phyloP scores from a whole-genome alignment of 2,888 invertebrate species.

The Mythimna loreyi region DNA sequence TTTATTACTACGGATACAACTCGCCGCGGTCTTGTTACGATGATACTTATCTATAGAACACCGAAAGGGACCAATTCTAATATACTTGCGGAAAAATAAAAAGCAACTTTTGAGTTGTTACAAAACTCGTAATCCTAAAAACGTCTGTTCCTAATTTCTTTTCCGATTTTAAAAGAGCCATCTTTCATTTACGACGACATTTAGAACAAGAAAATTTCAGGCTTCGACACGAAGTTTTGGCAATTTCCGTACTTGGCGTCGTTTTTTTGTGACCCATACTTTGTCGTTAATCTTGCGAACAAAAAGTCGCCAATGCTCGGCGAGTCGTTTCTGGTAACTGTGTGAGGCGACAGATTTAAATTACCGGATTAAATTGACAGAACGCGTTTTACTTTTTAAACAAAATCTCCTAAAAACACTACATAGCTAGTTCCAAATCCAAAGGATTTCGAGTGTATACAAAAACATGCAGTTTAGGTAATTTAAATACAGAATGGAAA shows the following conservation, averaged over 20 bases:
- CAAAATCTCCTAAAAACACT: slow-evolving; percentile 59
- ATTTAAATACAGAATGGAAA: slow-evolving; percentile 26
- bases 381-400: slow-evolving; percentile 64
- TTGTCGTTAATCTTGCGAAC: slow-evolving; percentile 89
- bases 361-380: slow-evolving; percentile 76
- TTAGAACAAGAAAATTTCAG: slow-evolving; percentile 89
- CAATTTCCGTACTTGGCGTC: slow-evolving; percentile 88
- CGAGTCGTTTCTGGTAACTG: slow-evolving; percentile 81
- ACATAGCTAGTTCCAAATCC: slow-evolving; percentile 30
- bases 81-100: slow-evolving; percentile 70
- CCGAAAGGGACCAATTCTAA: slow-evolving; percentile 43
- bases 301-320: slow-evolving; percentile 85
- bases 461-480: slow-evolving; percentile 8
- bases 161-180: slow-evolving; percentile 89
- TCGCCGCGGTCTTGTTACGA: slow-evolving; percentile 50
- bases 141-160: slow-evolving; percentile 90
- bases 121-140: slow-evolving; percentile 88
- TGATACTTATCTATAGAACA: slow-evolving; percentile 47
- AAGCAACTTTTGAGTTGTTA: slow-evolving; percentile 79
- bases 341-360: slow-evolving; percentile 84
- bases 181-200: slow-evolving; percentile 90
- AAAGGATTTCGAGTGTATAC: slow-evolving; percentile 15
- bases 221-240: slow-evolving; percentile 89
- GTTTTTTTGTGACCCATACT: slow-evolving; percentile 88
- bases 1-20: slow-evolving; percentile 54